Conservation (phyloP, 1,140 invertebrate genomes). For the Heliconius hewitsoni region DNA sequence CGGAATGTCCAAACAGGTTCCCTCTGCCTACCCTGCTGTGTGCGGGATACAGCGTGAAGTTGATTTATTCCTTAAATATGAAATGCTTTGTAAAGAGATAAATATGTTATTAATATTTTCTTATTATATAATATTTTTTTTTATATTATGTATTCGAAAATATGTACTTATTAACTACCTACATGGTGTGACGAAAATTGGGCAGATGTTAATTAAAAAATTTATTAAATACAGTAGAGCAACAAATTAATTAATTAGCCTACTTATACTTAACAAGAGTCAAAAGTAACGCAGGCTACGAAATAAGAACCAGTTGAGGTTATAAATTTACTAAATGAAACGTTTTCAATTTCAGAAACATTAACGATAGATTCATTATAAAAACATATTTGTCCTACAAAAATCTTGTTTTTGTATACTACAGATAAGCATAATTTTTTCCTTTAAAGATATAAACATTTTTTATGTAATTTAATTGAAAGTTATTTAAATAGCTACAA, state of each 20-base stretch:
- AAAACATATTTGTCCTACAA: too few species aligned
- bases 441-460: too few species aligned
- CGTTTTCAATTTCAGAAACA: not conserved
- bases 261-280: not conserved
- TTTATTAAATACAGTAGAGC: not conserved
- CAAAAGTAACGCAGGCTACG: not conserved
- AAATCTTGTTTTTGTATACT: too few species aligned
- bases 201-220: conserved; percentile 1
- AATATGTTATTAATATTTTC: not conserved
- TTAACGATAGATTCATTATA: too few species aligned
- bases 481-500: too few species aligned
- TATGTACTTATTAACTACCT: not conserved
- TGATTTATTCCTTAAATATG: not conserved
- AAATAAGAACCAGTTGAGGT: not conserved
- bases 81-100: not conserved
- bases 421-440: too few species aligned
- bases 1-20: too few species aligned
- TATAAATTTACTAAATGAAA: not conserved
- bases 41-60: too few species aligned
- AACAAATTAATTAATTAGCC: conserved; percentile 8
- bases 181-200: not conserved
- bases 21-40: too few species aligned
- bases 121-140: not conserved
- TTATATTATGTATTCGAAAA: too few species aligned
- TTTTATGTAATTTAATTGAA: too few species aligned